Evolutionary conservation across 2,888 invertebrate species (phyloP).

Genomic region (Colletes collaris): DNA sequence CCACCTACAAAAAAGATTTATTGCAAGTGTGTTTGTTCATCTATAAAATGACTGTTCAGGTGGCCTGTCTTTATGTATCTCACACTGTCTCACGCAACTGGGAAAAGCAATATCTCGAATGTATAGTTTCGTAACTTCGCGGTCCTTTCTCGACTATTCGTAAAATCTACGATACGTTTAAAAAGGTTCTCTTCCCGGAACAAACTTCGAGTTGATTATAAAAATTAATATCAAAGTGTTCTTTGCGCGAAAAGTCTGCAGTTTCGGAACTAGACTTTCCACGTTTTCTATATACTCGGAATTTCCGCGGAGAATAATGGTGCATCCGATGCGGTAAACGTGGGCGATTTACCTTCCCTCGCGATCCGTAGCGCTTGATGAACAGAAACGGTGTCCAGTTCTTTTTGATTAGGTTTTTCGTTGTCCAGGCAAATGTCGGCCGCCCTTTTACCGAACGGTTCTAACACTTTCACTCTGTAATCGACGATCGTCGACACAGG

Average conservation of each 20-base stretch:
- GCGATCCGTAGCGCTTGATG: conserved; percentile 93
- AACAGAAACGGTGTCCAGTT: conserved; percentile 95
- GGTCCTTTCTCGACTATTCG: background rate
- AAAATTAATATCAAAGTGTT: conserved; percentile 36
- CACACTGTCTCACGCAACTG: too few species aligned
- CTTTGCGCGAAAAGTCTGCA: conserved; percentile 8
- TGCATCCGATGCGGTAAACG: conserved; percentile 84
- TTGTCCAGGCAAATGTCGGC: conserved; percentile 94
- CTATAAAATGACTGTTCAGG: too few species aligned
- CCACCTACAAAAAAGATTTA: too few species aligned
- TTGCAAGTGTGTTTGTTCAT: too few species aligned
- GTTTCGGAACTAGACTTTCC: background rate
- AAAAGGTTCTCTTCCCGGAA: background rate
- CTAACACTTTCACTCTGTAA: conserved; percentile 95
- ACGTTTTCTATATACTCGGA: conserved; percentile 71
- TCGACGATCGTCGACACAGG: conserved; percentile 94
- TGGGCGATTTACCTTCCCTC: conserved; percentile 88
- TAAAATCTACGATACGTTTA: background rate
- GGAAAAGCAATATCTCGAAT: too few species aligned
- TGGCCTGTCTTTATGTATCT: too few species aligned
- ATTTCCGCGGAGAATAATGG: conserved; percentile 80
- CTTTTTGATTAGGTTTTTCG: conserved; percentile 93
- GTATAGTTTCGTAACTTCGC: background rate
- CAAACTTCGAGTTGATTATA: background rate
- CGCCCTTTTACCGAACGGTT: conserved; percentile 93